phyloP scores from a whole-genome alignment of 2,797 vertebrate genomes.

The Gymnothorax reevesii region DNA sequence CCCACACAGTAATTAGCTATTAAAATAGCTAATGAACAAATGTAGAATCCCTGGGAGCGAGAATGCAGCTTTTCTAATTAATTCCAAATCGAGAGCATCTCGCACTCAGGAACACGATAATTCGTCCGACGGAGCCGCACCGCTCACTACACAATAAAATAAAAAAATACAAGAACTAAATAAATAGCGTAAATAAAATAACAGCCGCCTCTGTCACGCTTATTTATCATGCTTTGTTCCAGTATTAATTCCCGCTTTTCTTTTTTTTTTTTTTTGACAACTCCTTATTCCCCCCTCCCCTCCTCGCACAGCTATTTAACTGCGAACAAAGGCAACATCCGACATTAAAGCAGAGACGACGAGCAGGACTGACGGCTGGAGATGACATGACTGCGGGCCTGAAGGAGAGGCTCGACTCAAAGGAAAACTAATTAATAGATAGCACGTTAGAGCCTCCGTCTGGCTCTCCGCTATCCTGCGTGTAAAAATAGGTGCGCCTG shows the following conservation, averaged over 20 bases:
- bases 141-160: conserved; percentile 19
- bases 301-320: conserved; percentile 38
- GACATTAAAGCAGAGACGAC: conserved; percentile 36
- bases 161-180: neutral
- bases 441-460: conserved; percentile 49
- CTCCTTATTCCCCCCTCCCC: conserved; percentile 31
- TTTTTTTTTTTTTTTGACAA: conserved; percentile 35
- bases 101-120: conserved; percentile 49
- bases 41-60: conserved; percentile 63
- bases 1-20: conserved; percentile 85
- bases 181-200: conserved; percentile 44
- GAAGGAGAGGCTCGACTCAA: conserved; percentile 42
- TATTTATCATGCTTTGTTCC: conserved; percentile 23
- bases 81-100: conserved; percentile 65
- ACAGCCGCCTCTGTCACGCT: conserved; percentile 25
- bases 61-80: conserved; percentile 63
- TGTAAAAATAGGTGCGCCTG: conserved; percentile 35
- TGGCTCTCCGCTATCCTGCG: conserved; percentile 45
- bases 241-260: conserved; percentile 33
- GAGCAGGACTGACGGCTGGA: conserved; percentile 36
- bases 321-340: conserved; percentile 36
- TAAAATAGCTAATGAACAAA: conserved; percentile 72
- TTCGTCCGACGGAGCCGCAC: conserved; percentile 53
- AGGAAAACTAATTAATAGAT: conserved; percentile 64
- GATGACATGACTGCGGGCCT: conserved; percentile 14